Evolutionary conservation across 2,888 invertebrate species (phyloP).

Genomic region (Tenthredo distinguenda): DNA sequence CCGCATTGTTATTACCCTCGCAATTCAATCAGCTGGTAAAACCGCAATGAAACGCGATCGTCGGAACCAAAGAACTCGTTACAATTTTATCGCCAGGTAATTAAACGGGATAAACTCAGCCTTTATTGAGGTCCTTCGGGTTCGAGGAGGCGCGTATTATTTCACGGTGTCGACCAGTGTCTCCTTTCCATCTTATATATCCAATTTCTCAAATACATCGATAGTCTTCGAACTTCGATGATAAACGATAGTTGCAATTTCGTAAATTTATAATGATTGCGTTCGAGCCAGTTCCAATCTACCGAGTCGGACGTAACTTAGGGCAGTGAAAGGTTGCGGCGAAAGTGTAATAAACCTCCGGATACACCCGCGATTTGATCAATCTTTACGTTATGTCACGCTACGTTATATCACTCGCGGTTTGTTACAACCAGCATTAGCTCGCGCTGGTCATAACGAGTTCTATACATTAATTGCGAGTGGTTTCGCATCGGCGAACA

Average conservation of each 20-base stretch:
- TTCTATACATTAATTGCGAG: neutral
- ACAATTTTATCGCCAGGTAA: neutral
- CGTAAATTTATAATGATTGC: neutral
- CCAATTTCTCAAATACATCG: neutral
- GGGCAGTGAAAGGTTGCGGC: neutral
- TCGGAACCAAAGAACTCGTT: neutral
- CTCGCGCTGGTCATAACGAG: neutral
- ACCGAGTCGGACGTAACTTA: neutral
- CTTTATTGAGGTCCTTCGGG: neutral
- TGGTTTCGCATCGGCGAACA: neutral
- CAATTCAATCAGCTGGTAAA: neutral
- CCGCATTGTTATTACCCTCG: neutral
- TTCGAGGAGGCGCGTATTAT: neutral
- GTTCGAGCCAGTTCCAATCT: neutral
- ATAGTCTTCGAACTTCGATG: neutral
- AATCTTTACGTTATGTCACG: neutral
- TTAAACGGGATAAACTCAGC: neutral
- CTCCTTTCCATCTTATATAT: neutral
- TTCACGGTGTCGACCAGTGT: neutral
- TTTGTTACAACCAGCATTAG: neutral
- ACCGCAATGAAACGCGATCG: neutral
- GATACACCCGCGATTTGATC: neutral
- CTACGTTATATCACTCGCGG: constrained; percentile 5
- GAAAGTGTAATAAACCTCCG: constrained; percentile 3
- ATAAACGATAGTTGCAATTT: neutral